phyloP scores from a whole-genome alignment of 2,888 invertebrate genomes.

The Drepanosiphum platanoidis region DNA sequence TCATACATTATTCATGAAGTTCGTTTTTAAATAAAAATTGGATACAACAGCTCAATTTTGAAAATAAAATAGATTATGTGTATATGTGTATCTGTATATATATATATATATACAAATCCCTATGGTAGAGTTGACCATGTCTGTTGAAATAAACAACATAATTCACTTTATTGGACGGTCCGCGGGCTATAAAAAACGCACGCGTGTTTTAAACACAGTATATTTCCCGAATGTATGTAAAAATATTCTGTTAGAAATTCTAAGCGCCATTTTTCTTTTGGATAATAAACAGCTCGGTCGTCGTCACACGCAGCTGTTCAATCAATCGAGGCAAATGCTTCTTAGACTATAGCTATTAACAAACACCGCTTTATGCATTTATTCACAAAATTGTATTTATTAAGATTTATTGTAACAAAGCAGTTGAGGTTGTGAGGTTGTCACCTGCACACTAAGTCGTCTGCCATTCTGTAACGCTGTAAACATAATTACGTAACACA shows the following conservation, averaged over 20 bases:
- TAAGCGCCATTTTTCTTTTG: neutral
- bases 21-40: conserved; percentile 30
- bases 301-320: neutral
- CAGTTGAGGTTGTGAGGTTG: neutral
- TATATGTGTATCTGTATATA: no score
- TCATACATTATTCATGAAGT: conserved; percentile 38
- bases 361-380: neutral
- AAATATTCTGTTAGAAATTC: neutral
- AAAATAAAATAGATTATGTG: conserved; percentile 11
- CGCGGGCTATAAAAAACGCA: neutral
- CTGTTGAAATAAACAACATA: conserved; percentile 6
- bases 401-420: neutral
- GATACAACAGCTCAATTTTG: conserved; percentile 3
- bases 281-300: neutral
- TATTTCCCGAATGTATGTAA: neutral
- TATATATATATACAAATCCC: neutral
- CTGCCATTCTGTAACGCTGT: neutral
- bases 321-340: neutral
- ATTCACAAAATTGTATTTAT: neutral
- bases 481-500: neutral
- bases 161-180: conserved; percentile 2
- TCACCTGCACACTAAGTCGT: neutral
- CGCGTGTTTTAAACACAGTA: neutral
- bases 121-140: neutral
- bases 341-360: neutral